These are phyloP conservation scores for Pelosia muscerda DNA, from an alignment of 2,888 invertebrate genomes.

Conservation along the genomic window DNA sequence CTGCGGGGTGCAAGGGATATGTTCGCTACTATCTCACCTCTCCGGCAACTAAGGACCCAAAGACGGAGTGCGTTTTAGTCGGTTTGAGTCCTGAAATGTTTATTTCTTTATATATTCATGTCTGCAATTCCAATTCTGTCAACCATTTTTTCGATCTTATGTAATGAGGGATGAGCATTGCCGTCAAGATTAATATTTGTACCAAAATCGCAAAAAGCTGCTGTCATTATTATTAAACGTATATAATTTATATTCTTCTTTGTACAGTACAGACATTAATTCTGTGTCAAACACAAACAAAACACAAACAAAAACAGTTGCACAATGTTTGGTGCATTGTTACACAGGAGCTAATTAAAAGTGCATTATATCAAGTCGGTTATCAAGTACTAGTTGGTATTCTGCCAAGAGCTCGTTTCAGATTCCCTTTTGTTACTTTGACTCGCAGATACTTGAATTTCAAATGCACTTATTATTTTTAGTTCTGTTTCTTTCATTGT, in stretches of 20 bases:
- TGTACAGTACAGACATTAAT: neutral
- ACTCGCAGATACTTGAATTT: slow-evolving; percentile 10
- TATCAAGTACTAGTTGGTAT: slow-evolving; percentile 50
- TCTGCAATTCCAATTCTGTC: too few relatives aligned
- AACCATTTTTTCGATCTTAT: too few relatives aligned
- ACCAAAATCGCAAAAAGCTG: too few relatives aligned
- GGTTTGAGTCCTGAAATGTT: too few relatives aligned
- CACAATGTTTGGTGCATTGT: neutral
- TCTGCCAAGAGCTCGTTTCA: slow-evolving; percentile 43
- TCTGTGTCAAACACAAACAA: neutral
- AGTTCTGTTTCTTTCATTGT: neutral
- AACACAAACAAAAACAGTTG: neutral
- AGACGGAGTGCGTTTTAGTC: too few relatives aligned
- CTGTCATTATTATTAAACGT: too few relatives aligned
- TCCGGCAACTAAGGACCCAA: too few relatives aligned
- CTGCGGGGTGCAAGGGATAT: too few relatives aligned
- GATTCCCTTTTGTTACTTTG: slow-evolving; percentile 29
- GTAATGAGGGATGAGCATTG: too few relatives aligned
- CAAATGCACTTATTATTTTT: slow-evolving; percentile 1
- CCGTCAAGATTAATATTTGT: too few relatives aligned
- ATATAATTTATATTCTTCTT: neutral
- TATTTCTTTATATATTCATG: too few relatives aligned
- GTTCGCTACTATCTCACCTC: too few relatives aligned
- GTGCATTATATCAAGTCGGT: slow-evolving; percentile 46
- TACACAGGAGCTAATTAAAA: slow-evolving; percentile 45